phyloP scores from a whole-genome alignment of 2,797 vertebrate species.

The Salarias fasciatus region DNA sequence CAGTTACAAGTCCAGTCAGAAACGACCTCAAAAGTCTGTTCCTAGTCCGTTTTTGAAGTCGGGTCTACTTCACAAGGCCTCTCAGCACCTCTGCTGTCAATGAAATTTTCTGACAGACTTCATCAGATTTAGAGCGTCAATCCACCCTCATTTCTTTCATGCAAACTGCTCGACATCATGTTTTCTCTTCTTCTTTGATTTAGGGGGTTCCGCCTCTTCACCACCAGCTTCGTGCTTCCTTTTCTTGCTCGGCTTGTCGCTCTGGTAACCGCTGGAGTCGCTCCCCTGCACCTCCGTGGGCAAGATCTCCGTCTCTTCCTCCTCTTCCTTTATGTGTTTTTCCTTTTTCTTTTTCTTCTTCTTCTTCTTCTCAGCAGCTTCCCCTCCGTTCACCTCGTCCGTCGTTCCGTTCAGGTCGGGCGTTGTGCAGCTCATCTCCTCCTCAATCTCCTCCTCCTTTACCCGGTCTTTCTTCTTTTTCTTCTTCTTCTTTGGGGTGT shows the following conservation, averaged over 20 bases:
- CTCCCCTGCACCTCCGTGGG: conserved; percentile 71
- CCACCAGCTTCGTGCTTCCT: conserved; percentile 75
- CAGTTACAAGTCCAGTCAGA: conserved; percentile 21
- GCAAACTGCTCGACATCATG: conserved; percentile 21
- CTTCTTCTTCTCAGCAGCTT: conserved; percentile 41
- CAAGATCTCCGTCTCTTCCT: conserved; percentile 56
- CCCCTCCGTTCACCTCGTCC: conserved; percentile 27
- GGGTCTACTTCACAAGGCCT: conserved; percentile 32
- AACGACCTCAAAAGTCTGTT: background rate
- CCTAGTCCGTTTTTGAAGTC: no score
- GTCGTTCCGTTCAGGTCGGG: conserved; percentile 27
- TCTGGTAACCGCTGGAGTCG: conserved; percentile 87
- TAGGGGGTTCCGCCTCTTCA: conserved; percentile 50
- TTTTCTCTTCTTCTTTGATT: conserved; percentile 81
- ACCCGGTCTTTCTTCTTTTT: conserved; percentile 79
- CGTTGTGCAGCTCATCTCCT: conserved; percentile 16
- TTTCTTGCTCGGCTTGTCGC: conserved; percentile 85
- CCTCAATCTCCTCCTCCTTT: conserved; percentile 38
- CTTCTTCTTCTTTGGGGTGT: conserved; percentile 69
- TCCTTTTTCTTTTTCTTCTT: conserved; percentile 83
- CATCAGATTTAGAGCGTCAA: no score
- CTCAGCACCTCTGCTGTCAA: background rate
- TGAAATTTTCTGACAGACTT: no score
- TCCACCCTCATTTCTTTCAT: conserved; percentile 30
- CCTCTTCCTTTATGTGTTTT: conserved; percentile 59